Evolutionary conservation across 2,113 vertebrate species (phyloP).

Genomic region (Notothenia coriiceps): DNA sequence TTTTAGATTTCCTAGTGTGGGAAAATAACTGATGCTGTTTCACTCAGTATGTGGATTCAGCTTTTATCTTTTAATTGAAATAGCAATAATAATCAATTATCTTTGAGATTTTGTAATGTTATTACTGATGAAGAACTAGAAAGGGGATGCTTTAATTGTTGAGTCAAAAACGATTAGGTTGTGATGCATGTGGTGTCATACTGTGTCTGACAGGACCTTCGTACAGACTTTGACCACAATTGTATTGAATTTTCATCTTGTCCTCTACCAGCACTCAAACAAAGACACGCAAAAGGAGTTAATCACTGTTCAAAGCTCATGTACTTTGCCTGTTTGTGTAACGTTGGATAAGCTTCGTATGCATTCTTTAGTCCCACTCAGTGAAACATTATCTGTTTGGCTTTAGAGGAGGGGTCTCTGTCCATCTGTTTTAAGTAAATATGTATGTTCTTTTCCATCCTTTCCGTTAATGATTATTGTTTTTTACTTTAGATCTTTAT

Average conservation of each 20-base stretch:
- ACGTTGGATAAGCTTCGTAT: not conserved
- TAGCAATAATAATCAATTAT: too few species aligned
- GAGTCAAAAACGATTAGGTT: not conserved
- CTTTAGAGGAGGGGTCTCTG: not conserved
- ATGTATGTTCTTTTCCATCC: not conserved
- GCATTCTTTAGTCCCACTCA: not conserved
- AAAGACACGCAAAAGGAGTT: not conserved
- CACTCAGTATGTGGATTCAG: not conserved
- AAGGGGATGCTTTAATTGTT: too few species aligned
- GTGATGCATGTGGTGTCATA: not conserved
- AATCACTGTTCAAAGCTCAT: conserved; percentile 8
- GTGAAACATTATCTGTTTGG: not conserved
- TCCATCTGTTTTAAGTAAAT: conserved; percentile 1
- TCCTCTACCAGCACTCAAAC: not conserved
- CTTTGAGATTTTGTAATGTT: not conserved
- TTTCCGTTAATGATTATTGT: not conserved
- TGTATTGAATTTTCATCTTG: not conserved
- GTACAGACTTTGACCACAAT: not conserved
- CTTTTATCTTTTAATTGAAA: not conserved
- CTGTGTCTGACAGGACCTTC: not conserved
- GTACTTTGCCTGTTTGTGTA: conserved; percentile 31
- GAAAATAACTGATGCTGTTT: not conserved
- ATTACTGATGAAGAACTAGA: not conserved
- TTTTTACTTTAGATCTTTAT: not conserved
- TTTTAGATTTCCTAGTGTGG: not conserved